These are phyloP conservation scores for Bathynomus jamesi DNA, from an alignment of 1,140 invertebrate genomes.

Conservation along the genomic window DNA sequence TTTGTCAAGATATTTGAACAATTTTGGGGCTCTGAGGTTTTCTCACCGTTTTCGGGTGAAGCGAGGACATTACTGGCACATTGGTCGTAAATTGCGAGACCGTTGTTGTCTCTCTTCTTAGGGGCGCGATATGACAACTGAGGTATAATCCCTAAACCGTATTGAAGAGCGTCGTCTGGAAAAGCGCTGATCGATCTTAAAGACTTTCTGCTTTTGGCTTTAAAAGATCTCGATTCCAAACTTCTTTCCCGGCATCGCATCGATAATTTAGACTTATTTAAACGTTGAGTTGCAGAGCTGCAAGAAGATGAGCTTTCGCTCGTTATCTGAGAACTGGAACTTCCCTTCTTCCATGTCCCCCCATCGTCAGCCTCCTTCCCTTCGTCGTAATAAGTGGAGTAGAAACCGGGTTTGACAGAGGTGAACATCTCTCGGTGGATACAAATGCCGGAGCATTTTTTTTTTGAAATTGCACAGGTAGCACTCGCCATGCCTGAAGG, in stretches of 20 bases:
- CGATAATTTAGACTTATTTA: constrained; percentile 5
- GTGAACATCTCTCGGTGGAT: constrained; percentile 31
- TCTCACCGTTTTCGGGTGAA: not conserved
- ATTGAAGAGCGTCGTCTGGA: constrained; percentile 16
- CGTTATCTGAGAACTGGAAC: not conserved
- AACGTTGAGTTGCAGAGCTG: constrained; percentile 10
- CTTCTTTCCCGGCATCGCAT: not conserved
- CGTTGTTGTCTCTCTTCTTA: no score
- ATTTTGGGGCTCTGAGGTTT: not conserved
- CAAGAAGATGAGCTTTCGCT: constrained; percentile 7
- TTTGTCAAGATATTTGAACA: not conserved
- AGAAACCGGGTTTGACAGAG: constrained; percentile 24
- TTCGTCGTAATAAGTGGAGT: constrained; percentile 23
- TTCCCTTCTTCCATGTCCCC: constrained; percentile 2
- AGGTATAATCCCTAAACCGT: constrained; percentile 23
- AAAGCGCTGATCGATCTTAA: constrained; percentile 29
- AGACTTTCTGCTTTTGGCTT: constrained; percentile 22
- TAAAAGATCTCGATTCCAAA: constrained; percentile 16
- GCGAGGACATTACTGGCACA: no score
- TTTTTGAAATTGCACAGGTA: constrained; percentile 31
- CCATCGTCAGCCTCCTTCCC: not conserved
- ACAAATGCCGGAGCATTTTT: constrained; percentile 23
- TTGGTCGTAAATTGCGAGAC: no score
- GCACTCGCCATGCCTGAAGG: constrained; percentile 27
- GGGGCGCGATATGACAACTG: not conserved